Evolutionary conservation across 2,113 vertebrate genomes (phyloP), one percentile per base, ranked within the genome.

Genomic region (Ictidomys tridecemlineatus): DNA sequence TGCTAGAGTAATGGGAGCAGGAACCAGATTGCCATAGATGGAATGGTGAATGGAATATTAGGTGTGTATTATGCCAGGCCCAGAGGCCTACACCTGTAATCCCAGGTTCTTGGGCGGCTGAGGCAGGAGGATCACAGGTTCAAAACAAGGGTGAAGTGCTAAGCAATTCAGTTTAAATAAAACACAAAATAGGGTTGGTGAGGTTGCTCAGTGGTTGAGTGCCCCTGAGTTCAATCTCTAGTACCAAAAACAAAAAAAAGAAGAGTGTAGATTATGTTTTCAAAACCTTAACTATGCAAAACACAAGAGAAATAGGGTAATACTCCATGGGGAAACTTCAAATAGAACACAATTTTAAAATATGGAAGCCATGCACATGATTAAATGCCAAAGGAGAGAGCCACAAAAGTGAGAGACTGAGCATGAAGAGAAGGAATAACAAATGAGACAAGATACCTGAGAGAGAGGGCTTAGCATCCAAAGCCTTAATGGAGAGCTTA

Each of bases 291-390:
- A 56, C 53, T 76, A 11, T 69, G 48, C 74, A 65, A 51, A 85
- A 70, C 39, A 32, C 72, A 79, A 58, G 22, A 89, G 34, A 93
- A 72, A 74, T 26, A 83, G 17, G 42, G 39, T 53, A 58, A 48
- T 94, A 2, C 30, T 73, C 74, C 51, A 12, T 92, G 20, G n/a
- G 22, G 18, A 28, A 72, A 8, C 1, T 1, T 51, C 45, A 85
- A n/a, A 11, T 73, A 80, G 51, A 96, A 65, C 42, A 70, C 37
- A 87, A 73, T 67, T 91, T 76, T 78, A 63, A 88, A 85, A 86
- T 63, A 24, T 26, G 42, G n/a, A 93, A 85, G 30, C 34, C 73
- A 88, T 42, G 32, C 13, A 51, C 12, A 70, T 83, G 89, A 18
- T 37, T 26, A 37, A 56, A 16, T 74, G 63, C 45, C 91, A 91